Evolutionary conservation across 2,113 vertebrate species (phyloP), one percentile per base, ranked within the genome.

Genomic region (Gallinago paraguaiae): DNA sequence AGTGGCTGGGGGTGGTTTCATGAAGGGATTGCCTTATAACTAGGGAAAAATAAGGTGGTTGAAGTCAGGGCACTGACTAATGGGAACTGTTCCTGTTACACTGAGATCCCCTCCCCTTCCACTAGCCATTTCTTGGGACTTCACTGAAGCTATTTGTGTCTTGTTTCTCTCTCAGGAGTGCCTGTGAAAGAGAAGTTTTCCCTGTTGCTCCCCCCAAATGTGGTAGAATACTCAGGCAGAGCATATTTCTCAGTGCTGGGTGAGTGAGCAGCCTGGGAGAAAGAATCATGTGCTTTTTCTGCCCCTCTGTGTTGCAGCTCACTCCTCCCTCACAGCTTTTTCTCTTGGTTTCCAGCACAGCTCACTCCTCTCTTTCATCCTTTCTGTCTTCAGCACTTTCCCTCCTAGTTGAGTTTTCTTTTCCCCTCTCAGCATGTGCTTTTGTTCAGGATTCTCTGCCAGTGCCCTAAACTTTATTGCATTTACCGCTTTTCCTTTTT

Each of bases 161-260:
- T 91, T 91, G 17, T 91, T 95, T 94, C 75, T 81, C 46, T 65
- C 71, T 81, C 82, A 98, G 98, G 74, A 85, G 33, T 2, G 2
- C 41, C 64, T 46, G 14, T 71, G 13, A 74, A 96, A 59, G 91
- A 97, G 54, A 7, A 79, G 19, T 51, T 98, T 86, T 78, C 81
- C 46, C 68, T 98, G 20, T 48, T 88, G n/a, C 41, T 98, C 17
- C 98, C 98, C 13, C 23, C 65, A 61, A 92, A 97, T 43, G 88
- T 98, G 20, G 95, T 98, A 18, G 48, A 90, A 86, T 97, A 96
- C 3, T 98, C 98, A 25, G 94, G 95, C 81, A 92, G 96, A 90
- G 98, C 98, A 2, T 97, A 95, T 59, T 80, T 98, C 77, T 98
- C 96, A 39, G 94, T 98, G 59, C 45, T 98, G 54, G 98, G 98